These are phyloP conservation scores for Drosophila yakuba DNA, from an alignment of 1,140 invertebrate genomes.

Conservation along the genomic window DNA sequence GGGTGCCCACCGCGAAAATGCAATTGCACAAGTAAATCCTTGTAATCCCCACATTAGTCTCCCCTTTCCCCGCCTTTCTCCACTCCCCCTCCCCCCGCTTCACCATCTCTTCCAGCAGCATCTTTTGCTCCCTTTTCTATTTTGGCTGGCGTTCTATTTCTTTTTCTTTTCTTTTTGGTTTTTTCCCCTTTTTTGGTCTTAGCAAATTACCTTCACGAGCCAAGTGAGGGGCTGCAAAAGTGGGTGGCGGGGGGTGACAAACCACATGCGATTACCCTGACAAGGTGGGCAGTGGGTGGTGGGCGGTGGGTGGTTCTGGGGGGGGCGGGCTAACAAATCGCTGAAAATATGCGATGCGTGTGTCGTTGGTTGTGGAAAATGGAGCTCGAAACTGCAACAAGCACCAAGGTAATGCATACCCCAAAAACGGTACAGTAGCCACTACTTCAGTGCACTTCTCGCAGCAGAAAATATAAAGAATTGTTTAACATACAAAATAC, in stretches of 20 bases:
- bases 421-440: conserved; percentile 9
- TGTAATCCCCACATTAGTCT: conserved; percentile 78
- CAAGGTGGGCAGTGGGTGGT: neutral
- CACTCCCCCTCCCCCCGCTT: neutral
- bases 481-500: no score
- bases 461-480: neutral
- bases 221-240: neutral
- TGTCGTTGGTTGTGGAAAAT: conserved; percentile 44
- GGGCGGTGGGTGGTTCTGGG: neutral
- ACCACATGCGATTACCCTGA: conserved; percentile 70
- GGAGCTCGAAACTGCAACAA: conserved; percentile 34
- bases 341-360: conserved; percentile 72
- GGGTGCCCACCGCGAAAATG: conserved; percentile 43
- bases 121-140: conserved; percentile 4
- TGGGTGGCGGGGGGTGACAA: conserved; percentile 39
- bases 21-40: conserved; percentile 80
- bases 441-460: neutral
- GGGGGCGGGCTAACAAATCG: conserved; percentile 57
- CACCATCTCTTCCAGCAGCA: conserved; percentile 3
- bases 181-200: conserved; percentile 53
- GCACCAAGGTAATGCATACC: conserved; percentile 49
- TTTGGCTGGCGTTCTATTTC: conserved; percentile 6
- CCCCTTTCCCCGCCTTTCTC: conserved; percentile 3
- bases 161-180: neutral
- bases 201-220: conserved; percentile 71